Conservation (phyloP, 2,797 vertebrate species). For the Scleropages formosus region DNA sequence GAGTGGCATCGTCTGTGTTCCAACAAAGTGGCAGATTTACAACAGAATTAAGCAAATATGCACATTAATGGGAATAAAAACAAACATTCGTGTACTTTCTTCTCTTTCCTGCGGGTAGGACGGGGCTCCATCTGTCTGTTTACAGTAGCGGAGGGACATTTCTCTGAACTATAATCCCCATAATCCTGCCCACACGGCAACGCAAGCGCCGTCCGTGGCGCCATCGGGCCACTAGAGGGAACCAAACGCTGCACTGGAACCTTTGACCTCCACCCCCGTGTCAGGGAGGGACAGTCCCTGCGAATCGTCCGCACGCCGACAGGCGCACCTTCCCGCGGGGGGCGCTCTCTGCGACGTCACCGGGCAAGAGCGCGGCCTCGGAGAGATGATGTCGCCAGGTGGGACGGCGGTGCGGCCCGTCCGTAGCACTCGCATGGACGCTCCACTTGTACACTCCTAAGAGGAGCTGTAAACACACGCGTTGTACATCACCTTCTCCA, state of each 20-base stretch:
- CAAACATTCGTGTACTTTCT: background rate
- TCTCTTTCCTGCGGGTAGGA: conserved; percentile 20
- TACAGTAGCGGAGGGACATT: conserved; percentile 53
- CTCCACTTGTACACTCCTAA: too few species aligned
- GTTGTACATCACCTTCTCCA: too few species aligned
- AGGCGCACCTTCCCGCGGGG: too few species aligned
- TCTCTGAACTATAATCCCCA: conserved; percentile 59
- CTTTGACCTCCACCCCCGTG: too few species aligned
- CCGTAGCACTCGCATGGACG: too few species aligned
- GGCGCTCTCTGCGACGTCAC: too few species aligned
- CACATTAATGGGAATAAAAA: background rate
- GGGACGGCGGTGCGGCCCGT: too few species aligned
- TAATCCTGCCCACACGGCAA: conserved; percentile 52
- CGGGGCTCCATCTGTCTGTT: conserved; percentile 60
- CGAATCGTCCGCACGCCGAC: too few species aligned
- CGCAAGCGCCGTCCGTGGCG: conserved; percentile 23
- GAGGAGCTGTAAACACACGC: too few species aligned
- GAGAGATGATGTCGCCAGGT: too few species aligned
- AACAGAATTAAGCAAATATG: background rate
- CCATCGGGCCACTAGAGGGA: conserved; percentile 39
- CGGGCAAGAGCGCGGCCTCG: too few species aligned
- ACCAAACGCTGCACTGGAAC: background rate
- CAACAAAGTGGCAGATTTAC: background rate
- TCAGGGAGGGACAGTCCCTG: too few species aligned
- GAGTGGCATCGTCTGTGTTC: background rate